Conservation (phyloP, 2,113 vertebrate genomes). For the Callorhinus ursinus region DNA sequence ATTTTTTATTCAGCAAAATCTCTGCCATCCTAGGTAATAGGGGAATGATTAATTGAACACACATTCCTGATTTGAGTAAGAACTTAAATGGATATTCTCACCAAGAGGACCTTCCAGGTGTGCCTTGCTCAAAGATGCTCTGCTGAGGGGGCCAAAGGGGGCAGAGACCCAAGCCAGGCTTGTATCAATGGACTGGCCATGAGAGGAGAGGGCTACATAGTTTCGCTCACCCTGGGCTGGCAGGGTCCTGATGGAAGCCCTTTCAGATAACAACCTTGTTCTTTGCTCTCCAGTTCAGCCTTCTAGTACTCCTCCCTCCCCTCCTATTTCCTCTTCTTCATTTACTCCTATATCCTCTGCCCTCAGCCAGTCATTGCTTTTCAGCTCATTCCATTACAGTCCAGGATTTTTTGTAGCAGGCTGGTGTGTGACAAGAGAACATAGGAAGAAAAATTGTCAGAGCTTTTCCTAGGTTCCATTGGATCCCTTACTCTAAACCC, state of each 20-base stretch:
- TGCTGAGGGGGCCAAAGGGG: accelerated
- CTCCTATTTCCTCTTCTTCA: neutral
- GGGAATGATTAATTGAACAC: neutral
- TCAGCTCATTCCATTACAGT: neutral
- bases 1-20: conserved; percentile 47
- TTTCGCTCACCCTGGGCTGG: neutral
- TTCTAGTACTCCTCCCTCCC: neutral
- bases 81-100: neutral
- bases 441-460: neutral
- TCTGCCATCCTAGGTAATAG: neutral
- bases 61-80: neutral
- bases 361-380: neutral
- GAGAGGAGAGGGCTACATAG: neutral
- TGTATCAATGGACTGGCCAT: accelerated
- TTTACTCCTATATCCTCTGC: neutral
- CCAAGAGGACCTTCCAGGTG: neutral
- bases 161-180: neutral
- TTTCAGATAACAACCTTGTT: neutral
- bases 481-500: neutral
- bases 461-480: neutral
- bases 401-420: neutral
- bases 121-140: neutral
- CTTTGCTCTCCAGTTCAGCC: neutral
- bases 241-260: neutral
- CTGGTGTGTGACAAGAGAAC: neutral